A percentile compares a stretch with the other conserved stretches of the same genome.
Conservation (phyloP, 2,888 invertebrate genomes). For the Graphium colonna region DNA sequence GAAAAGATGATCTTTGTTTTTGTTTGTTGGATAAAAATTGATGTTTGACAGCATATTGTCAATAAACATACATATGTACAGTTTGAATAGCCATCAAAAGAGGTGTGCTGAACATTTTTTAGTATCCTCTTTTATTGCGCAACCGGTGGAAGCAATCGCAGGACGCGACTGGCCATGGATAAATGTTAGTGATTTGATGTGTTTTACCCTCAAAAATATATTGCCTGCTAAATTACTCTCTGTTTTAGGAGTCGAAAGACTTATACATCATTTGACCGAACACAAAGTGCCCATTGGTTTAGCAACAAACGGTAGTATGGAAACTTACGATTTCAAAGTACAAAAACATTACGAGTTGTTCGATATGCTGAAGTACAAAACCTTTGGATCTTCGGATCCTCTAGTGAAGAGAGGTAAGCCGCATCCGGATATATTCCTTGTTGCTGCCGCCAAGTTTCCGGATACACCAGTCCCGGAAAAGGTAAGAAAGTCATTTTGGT, state of each 20-base stretch:
- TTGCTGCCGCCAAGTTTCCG: constrained; percentile 86
- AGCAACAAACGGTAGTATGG: constrained; percentile 90
- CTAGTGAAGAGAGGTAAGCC: constrained; percentile 93
- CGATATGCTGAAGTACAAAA: constrained; percentile 83
- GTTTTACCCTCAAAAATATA: no score
- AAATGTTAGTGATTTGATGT: no score
- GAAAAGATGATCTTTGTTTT: no score
- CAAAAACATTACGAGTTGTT: constrained; percentile 84
- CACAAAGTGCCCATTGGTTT: constrained; percentile 89
- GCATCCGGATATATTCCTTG: constrained; percentile 90
- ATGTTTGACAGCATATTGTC: no score
- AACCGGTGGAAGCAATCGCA: no score
- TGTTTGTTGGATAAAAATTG: no score
- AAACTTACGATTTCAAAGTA: constrained; percentile 87
- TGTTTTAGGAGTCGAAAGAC: constrained; percentile 86
- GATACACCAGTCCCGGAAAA: constrained; percentile 81
- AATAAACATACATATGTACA: no score
- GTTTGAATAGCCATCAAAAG: no score
- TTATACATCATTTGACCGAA: constrained; percentile 86
- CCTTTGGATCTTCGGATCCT: constrained; percentile 90
- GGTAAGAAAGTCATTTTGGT: constrained; percentile 44
- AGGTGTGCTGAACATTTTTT: no score
- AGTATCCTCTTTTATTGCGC: no score
- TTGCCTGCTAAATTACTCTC: no score
- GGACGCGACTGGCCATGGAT: no score